phyloP scores from a whole-genome alignment of 1,140 invertebrate species.

The Apis cerana region DNA sequence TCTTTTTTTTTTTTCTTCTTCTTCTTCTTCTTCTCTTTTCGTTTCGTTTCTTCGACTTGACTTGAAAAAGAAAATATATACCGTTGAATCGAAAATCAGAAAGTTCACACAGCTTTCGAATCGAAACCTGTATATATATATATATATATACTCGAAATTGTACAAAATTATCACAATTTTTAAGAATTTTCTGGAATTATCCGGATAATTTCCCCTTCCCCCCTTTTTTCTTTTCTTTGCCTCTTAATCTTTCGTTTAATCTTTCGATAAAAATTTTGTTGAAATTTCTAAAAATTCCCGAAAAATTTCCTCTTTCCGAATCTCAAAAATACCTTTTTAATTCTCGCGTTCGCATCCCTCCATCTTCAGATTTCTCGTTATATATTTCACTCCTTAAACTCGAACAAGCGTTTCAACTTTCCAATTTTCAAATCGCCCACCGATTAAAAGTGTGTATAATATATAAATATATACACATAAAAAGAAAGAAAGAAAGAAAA shows the following conservation, averaged over 20 bases:
- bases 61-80: conserved; percentile 4
- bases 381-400: not conserved
- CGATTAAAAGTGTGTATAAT: not conserved
- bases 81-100: conserved; percentile 49
- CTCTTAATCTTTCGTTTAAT: not conserved
- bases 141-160: not conserved
- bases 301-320: not conserved
- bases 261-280: not conserved
- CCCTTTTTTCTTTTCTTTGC: too few relatives aligned
- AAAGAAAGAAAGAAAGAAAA: too few relatives aligned
- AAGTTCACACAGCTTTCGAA: conserved; percentile 33
- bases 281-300: not conserved
- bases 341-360: too few relatives aligned
- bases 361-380: not conserved
- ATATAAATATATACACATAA: too few relatives aligned
- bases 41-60: not conserved
- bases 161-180: not conserved
- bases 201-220: not conserved
- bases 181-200: not conserved
- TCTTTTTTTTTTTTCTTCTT: too few relatives aligned
- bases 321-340: not conserved
- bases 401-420: conserved; percentile 40
- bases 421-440: conserved; percentile 51
- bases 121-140: not conserved
- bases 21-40: too few relatives aligned